A percentile compares a stretch with the other conserved stretches of the same genome.
phyloP scores from a whole-genome alignment of 2,113 vertebrate species.

The Pelmatolapia mariae region DNA sequence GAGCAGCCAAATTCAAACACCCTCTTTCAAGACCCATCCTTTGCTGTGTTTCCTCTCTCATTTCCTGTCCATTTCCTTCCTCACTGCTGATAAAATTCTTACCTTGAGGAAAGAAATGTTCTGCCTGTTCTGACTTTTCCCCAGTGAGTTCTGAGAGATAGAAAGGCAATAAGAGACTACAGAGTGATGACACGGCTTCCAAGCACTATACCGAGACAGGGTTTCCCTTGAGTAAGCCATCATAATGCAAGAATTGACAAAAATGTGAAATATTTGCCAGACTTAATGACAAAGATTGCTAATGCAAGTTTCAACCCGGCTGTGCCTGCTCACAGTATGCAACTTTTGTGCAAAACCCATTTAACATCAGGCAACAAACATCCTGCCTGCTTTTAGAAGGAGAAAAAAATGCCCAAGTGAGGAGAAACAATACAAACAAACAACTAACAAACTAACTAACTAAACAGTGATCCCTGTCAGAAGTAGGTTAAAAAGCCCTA shows the following conservation, averaged over 20 bases:
- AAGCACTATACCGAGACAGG: background rate
- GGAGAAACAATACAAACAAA: background rate
- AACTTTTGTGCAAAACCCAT: background rate
- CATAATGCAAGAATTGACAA: background rate
- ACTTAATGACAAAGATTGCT: background rate
- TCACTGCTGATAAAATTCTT: slow-evolving; percentile 4
- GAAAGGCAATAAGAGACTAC: background rate
- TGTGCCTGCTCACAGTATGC: background rate
- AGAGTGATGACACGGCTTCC: background rate
- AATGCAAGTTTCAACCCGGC: background rate
- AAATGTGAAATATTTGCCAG: background rate
- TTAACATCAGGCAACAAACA: background rate
- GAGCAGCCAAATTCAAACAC: slow-evolving; percentile 31
- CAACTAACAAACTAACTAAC: background rate
- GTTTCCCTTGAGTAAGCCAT: background rate
- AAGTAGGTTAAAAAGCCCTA: background rate
- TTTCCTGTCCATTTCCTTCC: slow-evolving; percentile 47
- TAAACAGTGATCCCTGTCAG: background rate
- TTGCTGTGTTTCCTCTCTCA: slow-evolving; percentile 42
- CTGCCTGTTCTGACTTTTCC: background rate
- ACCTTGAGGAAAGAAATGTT: slow-evolving; percentile 28
- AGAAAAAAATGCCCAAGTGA: background rate
- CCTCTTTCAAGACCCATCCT: slow-evolving; percentile 46
- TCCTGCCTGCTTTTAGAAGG: background rate
- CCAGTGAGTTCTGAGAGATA: background rate